These are phyloP conservation scores for Parnassius glacialis DNA, from an alignment of 2,888 invertebrate genomes.

Conservation along the genomic window DNA sequence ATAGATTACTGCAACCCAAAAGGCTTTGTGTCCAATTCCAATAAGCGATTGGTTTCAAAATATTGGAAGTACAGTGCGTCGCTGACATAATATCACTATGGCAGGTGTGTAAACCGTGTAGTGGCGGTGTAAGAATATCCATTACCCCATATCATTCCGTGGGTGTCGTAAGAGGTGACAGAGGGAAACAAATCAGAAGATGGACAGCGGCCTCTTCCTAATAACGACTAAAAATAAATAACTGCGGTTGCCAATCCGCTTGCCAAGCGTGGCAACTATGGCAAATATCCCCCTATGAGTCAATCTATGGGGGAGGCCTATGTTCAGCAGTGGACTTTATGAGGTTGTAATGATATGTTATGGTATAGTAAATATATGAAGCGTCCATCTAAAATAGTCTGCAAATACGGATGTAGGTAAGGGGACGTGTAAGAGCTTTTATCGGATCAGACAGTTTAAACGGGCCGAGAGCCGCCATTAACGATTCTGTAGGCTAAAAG, in stretches of 20 bases:
- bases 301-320: too few relatives aligned
- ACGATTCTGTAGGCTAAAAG: conserved; percentile 11
- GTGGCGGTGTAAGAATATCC: too few relatives aligned
- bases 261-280: too few relatives aligned
- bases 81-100: conserved; percentile 26
- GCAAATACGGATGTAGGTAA: conserved; percentile 49
- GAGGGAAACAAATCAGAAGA: too few relatives aligned
- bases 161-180: too few relatives aligned
- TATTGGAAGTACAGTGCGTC: conserved; percentile 31
- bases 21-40: conserved; percentile 57
- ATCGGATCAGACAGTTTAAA: conserved; percentile 59
- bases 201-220: too few relatives aligned
- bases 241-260: too few relatives aligned
- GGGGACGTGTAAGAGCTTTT: conserved; percentile 46
- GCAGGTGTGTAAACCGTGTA: conserved; percentile 22
- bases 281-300: too few relatives aligned
- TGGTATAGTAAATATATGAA: conserved; percentile 29
- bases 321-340: too few relatives aligned
- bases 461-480: conserved; percentile 30
- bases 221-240: too few relatives aligned
- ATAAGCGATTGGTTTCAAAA: conserved; percentile 54
- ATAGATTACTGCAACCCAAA: conserved; percentile 41
- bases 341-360: too few relatives aligned
- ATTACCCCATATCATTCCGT: too few relatives aligned
- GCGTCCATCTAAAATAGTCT: conserved; percentile 50